Percentiles rank a stretch among this genome's conserved stretches.
phyloP scores from a whole-genome alignment of 2,797 vertebrate genomes.

The Dryobates pubescens region DNA sequence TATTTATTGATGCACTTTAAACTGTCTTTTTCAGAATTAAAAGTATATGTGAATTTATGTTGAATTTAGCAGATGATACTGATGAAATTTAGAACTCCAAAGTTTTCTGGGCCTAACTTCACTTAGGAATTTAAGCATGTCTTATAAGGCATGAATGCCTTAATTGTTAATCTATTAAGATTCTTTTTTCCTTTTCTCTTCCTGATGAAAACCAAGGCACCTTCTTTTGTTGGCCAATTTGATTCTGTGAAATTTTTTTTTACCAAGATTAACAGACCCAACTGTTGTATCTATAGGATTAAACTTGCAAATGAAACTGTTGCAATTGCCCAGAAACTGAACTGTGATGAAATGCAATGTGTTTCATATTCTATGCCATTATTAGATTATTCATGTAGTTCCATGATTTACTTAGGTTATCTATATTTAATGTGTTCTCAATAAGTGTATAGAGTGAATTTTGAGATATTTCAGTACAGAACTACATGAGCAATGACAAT shows the following conservation, averaged over 20 bases:
- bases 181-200: not conserved
- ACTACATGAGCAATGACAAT: not conserved
- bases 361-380: not conserved
- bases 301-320: not conserved
- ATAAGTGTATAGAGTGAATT: not conserved
- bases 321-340: not conserved
- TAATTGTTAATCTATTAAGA: not conserved
- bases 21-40: not conserved
- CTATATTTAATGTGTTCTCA: not conserved
- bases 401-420: not conserved
- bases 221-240: not conserved
- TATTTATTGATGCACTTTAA: not conserved
- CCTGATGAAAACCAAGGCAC: not conserved
- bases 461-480: not conserved
- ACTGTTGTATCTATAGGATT: not conserved
- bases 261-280: not conserved
- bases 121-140: not conserved
- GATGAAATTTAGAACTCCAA: not conserved
- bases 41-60: not conserved
- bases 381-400: not conserved
- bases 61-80: not conserved
- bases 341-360: not conserved
- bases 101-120: not conserved
- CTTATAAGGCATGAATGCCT: not conserved
- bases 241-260: not conserved